Conservation (phyloP, 2,888 invertebrate genomes). For the Palloptera scutellata region DNA sequence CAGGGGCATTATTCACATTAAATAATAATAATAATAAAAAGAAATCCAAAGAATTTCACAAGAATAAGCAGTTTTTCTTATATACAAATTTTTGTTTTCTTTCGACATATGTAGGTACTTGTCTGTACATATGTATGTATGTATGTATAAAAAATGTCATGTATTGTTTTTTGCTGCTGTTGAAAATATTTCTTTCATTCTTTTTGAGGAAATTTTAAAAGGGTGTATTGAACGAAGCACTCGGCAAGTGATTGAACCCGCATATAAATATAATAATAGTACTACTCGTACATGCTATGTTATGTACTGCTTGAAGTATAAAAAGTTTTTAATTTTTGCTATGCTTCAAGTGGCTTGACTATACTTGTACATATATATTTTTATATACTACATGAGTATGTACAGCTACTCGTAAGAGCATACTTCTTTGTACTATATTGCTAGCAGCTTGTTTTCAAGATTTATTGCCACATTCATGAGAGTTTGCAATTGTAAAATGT, state of each 20-base stretch:
- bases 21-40: neutral
- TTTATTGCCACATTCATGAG: no score
- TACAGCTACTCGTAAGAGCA: no score
- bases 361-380: no score
- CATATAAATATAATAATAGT: slow-evolving; percentile 25
- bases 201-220: no score
- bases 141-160: neutral
- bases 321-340: no score
- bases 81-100: neutral
- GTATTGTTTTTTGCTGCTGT: neutral
- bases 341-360: no score
- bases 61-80: neutral
- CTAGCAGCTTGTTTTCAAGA: no score
- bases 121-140: neutral
- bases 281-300: neutral
- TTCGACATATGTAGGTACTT: neutral
- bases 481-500: no score
- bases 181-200: no score
- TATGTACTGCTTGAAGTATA: neutral
- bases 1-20: neutral
- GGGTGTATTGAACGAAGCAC: slow-evolving; percentile 13
- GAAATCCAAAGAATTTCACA: neutral
- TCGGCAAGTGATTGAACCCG: slow-evolving; percentile 44
- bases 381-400: no score
- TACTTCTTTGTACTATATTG: no score